These are phyloP conservation scores for Ornithorhynchus anatinus DNA, from an alignment of 2,113 vertebrate species.

Conservation along the genomic window DNA sequence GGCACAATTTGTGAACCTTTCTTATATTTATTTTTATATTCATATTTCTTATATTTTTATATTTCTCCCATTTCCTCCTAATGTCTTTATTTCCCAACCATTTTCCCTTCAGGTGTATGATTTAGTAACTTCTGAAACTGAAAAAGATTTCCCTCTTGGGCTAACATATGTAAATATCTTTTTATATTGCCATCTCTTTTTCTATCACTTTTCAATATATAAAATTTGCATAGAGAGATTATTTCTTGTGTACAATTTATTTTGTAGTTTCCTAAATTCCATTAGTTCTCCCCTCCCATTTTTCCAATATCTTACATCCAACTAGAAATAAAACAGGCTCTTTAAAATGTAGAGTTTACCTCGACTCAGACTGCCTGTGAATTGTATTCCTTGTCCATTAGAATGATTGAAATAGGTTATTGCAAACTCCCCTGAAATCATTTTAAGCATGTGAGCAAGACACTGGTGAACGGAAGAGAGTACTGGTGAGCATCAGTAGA, in stretches of 20 bases:
- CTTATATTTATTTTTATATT: not conserved
- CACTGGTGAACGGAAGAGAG: too few relatives aligned
- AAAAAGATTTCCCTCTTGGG: not conserved
- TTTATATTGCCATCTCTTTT: not conserved
- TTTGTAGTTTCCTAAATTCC: conserved; percentile 12
- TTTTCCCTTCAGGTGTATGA: conserved; percentile 18
- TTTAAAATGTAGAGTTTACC: too few relatives aligned
- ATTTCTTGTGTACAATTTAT: conserved; percentile 24
- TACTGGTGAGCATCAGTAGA: too few relatives aligned
- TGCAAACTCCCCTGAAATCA: too few relatives aligned
- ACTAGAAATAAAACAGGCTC: too few relatives aligned
- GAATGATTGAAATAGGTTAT: too few relatives aligned
- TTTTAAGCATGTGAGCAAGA: too few relatives aligned
- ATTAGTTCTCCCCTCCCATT: conserved; percentile 14
- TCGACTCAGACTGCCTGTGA: too few relatives aligned
- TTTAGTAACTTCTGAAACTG: not conserved
- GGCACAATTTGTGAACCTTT: not conserved
- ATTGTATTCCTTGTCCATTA: too few relatives aligned
- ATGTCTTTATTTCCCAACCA: conserved; percentile 11
- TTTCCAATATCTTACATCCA: conserved; percentile 4
- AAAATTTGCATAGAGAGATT: conserved; percentile 44
- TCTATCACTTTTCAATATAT: not conserved
- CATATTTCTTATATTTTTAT: not conserved
- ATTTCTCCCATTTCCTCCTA: conserved; percentile 6
- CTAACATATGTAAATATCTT: not conserved